These are phyloP conservation scores for Drosophila subsilvestris DNA, from an alignment of 2,888 invertebrate species.

Conservation along the genomic window DNA sequence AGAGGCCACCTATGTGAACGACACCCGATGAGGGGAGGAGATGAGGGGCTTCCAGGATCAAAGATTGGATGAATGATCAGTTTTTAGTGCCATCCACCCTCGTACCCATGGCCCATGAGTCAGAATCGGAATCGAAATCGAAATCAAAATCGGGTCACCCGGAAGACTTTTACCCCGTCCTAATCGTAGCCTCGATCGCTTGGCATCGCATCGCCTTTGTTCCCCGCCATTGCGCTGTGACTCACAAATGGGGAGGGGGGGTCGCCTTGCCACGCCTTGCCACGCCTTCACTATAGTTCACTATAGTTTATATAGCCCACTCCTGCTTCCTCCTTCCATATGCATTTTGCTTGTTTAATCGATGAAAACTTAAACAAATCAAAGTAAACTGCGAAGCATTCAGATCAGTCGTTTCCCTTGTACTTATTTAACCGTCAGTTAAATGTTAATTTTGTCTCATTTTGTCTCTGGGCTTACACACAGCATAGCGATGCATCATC, in stretches of 20 bases:
- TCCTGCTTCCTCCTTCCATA: not conserved
- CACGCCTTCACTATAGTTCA: no score
- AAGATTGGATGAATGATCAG: slow-evolving; percentile 3
- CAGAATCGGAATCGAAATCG: not conserved
- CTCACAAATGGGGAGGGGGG: not conserved
- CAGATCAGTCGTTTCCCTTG: slow-evolving; percentile 12
- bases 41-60: not conserved
- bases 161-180: slow-evolving; percentile 7
- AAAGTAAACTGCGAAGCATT: slow-evolving; percentile 30
- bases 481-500: slow-evolving; percentile 27
- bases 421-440: slow-evolving; percentile 50
- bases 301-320: not conserved
- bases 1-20: slow-evolving; percentile 68
- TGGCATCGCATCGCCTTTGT: not conserved
- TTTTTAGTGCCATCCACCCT: slow-evolving; percentile 32
- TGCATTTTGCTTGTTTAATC: slow-evolving; percentile 69
- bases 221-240: not conserved
- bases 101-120: not conserved
- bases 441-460: slow-evolving; percentile 18
- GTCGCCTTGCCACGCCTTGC: slow-evolving; percentile 1
- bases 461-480: slow-evolving; percentile 35
- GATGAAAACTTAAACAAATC: slow-evolving; percentile 57
- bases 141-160: not conserved
- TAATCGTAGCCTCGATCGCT: not conserved
- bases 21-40: slow-evolving; percentile 47